Base-by-base conservation (phyloP, 2,113 vertebrate genomes). In the Puntigrus tetrazona region DNA sequence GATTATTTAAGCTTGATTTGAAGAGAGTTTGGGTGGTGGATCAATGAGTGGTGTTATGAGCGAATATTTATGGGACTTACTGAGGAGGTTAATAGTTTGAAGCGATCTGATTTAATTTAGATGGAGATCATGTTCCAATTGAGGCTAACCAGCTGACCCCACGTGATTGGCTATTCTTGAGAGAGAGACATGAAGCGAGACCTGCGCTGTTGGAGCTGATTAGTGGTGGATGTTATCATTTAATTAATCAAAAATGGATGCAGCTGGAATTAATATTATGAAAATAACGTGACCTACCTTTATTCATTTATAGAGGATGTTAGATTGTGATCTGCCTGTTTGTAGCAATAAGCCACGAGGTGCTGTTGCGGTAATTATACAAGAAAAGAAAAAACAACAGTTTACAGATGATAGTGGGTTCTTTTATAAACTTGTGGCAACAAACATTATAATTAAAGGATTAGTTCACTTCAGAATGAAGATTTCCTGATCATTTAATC, bases 61-160 rank as follows among this genome's bases (percentile, higher is more conserved):
- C 78, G 86, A 90, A 92, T 91, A 90, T 89, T 88, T 86, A 92
- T 91, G 88, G 84, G 73, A 87, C 87, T 89, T 89, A 86, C 88
- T 74, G 86, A 80, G 82, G 88, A 87, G 52, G 73, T 87, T 93
- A 91, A 92, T 92, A 91, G 84, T 90, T 91, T 72, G 34, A 90
- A 91, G 89, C 88, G 90, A 86, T 91, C 85, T 88, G 90, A 94
- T 93, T 93, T 88, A 84, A 83, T 88, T 89, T 77, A 84, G 69
- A 84, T 72, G 36, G 85, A 89, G 88, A 91, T 94, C 89, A 86
- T 84, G 87, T 4, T 93, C 90, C 93, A 90, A 47, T 84, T 84
- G 78, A 86, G 70, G 81, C 69, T 85, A 85, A 79, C 36, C 75
- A 27, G 57, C 80, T 81, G 72, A 86, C 38, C 70, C 20, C 50